Evolutionary conservation across 2,888 invertebrate species (phyloP).

Genomic region (Pachliopta kotzebuea): DNA sequence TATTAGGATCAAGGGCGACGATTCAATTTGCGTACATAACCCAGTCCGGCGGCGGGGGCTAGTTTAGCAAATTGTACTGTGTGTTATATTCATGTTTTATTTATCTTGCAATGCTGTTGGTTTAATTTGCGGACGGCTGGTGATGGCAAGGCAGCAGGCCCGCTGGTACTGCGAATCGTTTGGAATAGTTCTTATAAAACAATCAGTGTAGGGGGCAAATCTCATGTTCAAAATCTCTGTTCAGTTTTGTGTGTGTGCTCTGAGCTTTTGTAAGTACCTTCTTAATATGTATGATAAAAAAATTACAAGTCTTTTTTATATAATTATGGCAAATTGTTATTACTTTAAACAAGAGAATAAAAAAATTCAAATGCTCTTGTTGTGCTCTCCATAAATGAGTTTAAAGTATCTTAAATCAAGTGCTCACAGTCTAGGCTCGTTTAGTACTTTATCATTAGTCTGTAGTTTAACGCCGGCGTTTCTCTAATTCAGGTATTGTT

Average conservation of each 20-base stretch:
- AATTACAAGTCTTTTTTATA: too few relatives aligned
- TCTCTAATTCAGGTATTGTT: constrained; percentile 5
- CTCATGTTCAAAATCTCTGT: too few relatives aligned
- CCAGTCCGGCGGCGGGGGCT: constrained; percentile 58
- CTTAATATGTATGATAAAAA: too few relatives aligned
- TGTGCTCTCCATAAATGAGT: not conserved
- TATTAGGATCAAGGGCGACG: constrained; percentile 63
- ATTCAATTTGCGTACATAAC: constrained; percentile 75
- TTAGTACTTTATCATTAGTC: not conserved
- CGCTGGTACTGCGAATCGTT: not conserved
- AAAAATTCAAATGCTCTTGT: not conserved
- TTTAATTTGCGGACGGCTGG: constrained; percentile 53
- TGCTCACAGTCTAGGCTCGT: not conserved
- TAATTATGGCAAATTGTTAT: too few relatives aligned
- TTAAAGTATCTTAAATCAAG: not conserved
- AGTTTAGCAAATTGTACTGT: constrained; percentile 71
- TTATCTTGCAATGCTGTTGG: constrained; percentile 57
- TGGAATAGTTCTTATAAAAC: too few relatives aligned
- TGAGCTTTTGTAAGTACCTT: too few relatives aligned
- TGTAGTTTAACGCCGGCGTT: not conserved
- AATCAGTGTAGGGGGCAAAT: too few relatives aligned
- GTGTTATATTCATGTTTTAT: constrained; percentile 61
- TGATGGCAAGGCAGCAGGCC: not conserved
- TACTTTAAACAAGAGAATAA: too few relatives aligned
- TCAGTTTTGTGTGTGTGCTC: too few relatives aligned